These are phyloP conservation scores for Vulpes lagopus DNA, from an alignment of 2,113 vertebrate species.

Conservation along the genomic window DNA sequence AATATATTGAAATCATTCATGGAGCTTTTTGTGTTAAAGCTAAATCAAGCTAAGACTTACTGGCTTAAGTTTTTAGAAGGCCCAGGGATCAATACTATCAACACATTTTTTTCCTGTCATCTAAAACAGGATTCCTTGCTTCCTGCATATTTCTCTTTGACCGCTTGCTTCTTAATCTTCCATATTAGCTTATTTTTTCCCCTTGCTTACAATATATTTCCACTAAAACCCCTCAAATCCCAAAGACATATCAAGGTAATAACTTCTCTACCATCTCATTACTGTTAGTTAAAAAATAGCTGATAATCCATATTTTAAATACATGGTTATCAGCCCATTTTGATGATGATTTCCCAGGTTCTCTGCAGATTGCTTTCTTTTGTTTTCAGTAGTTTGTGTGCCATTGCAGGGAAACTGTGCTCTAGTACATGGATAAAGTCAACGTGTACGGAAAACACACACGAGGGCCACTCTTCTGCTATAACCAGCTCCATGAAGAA, in stretches of 20 bases:
- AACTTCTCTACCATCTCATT: neutral
- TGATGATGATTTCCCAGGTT: neutral
- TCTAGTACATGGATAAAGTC: neutral
- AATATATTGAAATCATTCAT: neutral
- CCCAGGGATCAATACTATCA: neutral
- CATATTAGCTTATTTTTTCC: neutral
- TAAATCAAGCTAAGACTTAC: neutral
- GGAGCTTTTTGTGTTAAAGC: neutral
- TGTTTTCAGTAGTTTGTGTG: neutral
- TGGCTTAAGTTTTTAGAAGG: neutral
- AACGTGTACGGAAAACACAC: neutral
- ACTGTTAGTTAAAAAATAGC: neutral
- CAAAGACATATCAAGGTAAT: neutral
- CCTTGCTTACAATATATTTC: neutral
- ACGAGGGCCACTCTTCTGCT: neutral
- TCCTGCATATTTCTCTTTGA: neutral
- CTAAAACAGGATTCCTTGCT: neutral
- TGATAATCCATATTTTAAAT: neutral
- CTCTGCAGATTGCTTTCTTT: neutral
- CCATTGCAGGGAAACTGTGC: neutral
- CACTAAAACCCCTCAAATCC: neutral
- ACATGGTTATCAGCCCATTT: neutral
- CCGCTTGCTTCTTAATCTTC: neutral
- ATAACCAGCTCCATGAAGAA: neutral
- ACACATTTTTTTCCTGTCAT: neutral